phyloP scores from a whole-genome alignment of 30 jellyfish, hydroid and myxozoan species.

The Sanderia malayensis region DNA sequence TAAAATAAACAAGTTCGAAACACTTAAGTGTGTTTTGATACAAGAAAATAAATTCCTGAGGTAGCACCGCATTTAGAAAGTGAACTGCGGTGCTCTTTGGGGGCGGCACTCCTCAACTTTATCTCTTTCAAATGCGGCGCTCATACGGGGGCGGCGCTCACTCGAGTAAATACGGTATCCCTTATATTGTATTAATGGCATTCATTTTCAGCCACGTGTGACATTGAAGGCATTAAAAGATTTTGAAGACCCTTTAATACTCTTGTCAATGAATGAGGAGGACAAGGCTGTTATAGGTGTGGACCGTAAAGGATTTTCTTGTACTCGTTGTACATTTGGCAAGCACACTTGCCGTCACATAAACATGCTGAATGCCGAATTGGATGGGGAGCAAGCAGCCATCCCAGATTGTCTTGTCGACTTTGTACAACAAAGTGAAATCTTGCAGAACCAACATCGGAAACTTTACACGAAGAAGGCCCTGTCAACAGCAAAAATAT shows the following conservation, averaged over 20 bases:
- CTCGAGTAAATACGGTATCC: background rate
- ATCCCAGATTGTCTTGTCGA: slow-evolving; percentile 3
- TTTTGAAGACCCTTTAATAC: background rate
- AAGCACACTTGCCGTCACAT: slow-evolving; percentile 7
- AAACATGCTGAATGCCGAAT: background rate
- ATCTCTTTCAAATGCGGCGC: too few species aligned
- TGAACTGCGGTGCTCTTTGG: background rate
- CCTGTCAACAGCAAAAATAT: background rate
- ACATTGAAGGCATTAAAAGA: background rate
- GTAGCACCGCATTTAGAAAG: too few species aligned
- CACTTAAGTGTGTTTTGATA: too few species aligned
- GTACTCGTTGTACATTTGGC: slow-evolving; percentile 1
- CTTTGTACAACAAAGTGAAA: background rate
- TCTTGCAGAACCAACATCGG: background rate
- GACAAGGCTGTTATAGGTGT: slow-evolving; percentile 14
- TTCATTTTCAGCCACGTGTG: background rate
- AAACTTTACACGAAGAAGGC: background rate
- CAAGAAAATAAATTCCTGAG: too few species aligned
- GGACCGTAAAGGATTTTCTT: slow-evolving; percentile 16
- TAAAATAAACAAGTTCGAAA: too few species aligned
- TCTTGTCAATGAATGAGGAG: background rate
- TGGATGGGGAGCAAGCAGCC: background rate
- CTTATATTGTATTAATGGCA: background rate
- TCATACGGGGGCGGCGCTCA: too few species aligned
- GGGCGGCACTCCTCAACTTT: background rate